phyloP scores from a whole-genome alignment of 2,113 vertebrate genomes.

The Lethenteron camtschaticum region DNA sequence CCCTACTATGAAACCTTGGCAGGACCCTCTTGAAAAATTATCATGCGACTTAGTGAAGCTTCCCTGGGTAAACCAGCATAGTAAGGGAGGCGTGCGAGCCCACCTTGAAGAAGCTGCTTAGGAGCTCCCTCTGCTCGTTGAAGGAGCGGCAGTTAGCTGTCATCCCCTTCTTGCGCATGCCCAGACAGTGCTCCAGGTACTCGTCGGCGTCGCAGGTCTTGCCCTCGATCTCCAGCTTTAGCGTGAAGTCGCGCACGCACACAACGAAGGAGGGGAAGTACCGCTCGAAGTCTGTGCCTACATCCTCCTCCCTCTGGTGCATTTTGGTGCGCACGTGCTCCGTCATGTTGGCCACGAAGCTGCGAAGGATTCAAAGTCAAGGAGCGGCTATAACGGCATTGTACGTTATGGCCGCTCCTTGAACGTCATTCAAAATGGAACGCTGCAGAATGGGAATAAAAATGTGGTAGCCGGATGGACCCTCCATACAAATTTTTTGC shows the following conservation, averaged over 20 bases:
- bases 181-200: constrained; percentile 15
- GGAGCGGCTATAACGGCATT: no score
- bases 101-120: background rate
- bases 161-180: background rate
- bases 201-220: constrained; percentile 12
- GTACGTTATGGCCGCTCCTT: no score
- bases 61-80: no score
- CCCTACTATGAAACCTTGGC: no score
- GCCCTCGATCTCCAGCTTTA: constrained; percentile 12
- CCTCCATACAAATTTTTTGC: no score
- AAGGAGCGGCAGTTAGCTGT: constrained; percentile 3
- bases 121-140: constrained; percentile 1
- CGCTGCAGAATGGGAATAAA: no score
- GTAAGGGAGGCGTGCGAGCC: no score
- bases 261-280: constrained; percentile 30
- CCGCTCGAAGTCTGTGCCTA: constrained; percentile 15
- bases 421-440: no score
- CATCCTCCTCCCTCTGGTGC: constrained; percentile 6
- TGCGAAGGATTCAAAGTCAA: background rate
- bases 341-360: background rate
- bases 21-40: no score
- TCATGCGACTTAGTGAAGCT: no score
- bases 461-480: no score
- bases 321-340: constrained; percentile 3
- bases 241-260: constrained; percentile 24